phyloP scores from a whole-genome alignment of 2,113 vertebrate genomes.

The Aegithalos caudatus region DNA sequence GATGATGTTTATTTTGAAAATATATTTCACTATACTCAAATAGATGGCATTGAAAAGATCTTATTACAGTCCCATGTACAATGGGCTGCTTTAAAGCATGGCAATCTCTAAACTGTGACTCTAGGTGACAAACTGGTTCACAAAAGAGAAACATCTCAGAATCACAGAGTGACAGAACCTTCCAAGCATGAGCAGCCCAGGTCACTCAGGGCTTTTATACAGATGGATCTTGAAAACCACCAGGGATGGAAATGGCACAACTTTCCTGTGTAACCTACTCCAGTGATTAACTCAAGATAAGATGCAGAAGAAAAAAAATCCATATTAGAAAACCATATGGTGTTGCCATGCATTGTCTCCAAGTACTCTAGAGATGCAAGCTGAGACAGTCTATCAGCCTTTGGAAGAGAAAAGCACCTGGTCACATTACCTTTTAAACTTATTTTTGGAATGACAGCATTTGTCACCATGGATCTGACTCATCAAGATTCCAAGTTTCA shows the following conservation, averaged over 20 bases:
- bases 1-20: not conserved
- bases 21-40: not conserved
- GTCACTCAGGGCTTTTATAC: not conserved
- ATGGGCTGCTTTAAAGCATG: not conserved
- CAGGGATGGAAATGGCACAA: not conserved
- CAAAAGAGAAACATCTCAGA: not conserved
- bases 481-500: not conserved
- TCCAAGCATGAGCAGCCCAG: not conserved
- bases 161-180: not conserved
- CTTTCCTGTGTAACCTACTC: not conserved
- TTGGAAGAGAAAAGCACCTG: not conserved
- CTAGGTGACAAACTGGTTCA: not conserved
- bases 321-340: not conserved
- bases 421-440: not conserved
- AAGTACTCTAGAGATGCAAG: not conserved
- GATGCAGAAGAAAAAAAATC: not conserved
- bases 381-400: not conserved
- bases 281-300: not conserved
- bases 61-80: not conserved
- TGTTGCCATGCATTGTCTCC: not conserved
- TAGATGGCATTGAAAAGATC: not conserved
- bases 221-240: not conserved
- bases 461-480: not conserved
- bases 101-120: not conserved
- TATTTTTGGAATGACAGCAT: not conserved